These are phyloP conservation scores for Myotis vivesi DNA, from an alignment of 2,797 vertebrate species.

Conservation along the genomic window DNA sequence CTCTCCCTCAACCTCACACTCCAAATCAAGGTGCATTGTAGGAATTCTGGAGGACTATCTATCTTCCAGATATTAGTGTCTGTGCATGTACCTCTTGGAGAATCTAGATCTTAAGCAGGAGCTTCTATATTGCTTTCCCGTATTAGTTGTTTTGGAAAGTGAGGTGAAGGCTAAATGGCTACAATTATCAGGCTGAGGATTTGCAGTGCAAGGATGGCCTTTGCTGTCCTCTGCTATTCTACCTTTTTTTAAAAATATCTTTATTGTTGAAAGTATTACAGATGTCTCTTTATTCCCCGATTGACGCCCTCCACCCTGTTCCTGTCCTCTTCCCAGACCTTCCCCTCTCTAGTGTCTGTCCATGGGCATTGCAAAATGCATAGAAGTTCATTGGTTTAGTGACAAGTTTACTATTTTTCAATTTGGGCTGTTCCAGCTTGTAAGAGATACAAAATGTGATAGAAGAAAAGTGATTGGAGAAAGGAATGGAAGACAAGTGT, in stretches of 20 bases:
- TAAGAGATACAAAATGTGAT: not conserved
- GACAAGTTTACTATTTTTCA: not conserved
- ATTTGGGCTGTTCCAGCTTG: not conserved
- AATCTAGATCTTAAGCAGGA: not conserved
- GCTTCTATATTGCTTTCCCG: not conserved
- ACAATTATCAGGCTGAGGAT: not conserved
- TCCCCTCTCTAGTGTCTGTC: too few species aligned
- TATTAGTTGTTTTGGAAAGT: not conserved
- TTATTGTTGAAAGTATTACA: too few species aligned
- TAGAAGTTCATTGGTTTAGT: not conserved
- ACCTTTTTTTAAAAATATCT: not conserved
- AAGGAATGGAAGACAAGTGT: not conserved
- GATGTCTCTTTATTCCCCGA: too few species aligned
- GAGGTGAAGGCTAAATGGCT: not conserved
- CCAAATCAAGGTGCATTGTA: not conserved
- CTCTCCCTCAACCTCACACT: accelerated
- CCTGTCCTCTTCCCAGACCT: too few species aligned
- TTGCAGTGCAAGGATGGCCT: not conserved
- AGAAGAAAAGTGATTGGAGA: not conserved
- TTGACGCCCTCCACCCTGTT: too few species aligned
- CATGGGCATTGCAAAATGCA: too few species aligned
- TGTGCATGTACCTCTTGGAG: not conserved
- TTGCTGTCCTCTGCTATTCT: not conserved
- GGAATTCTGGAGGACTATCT: not conserved
- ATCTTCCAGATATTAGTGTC: not conserved